These are phyloP conservation scores for Stictocephala bisonia DNA, from an alignment of 2,888 invertebrate genomes.

Conservation along the genomic window DNA sequence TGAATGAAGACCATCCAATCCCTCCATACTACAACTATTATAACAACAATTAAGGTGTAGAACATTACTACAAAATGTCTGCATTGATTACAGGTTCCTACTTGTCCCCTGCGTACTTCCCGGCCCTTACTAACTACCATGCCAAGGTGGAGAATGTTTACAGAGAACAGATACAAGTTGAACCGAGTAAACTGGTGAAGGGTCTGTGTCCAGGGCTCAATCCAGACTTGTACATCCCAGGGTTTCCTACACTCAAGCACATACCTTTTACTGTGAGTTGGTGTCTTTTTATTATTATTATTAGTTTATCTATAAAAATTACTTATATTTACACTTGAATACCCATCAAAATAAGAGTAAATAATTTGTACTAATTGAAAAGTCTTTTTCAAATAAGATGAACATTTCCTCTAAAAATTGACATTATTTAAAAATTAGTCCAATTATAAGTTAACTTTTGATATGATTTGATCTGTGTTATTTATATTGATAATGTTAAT, in stretches of 20 bases:
- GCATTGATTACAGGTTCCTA: slow-evolving; percentile 60
- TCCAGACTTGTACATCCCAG: slow-evolving; percentile 81
- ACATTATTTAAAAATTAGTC: slow-evolving; percentile 42
- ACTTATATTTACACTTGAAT: no score
- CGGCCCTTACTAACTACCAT: slow-evolving; percentile 69
- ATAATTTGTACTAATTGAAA: no score
- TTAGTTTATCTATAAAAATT: not conserved
- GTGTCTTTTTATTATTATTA: no score
- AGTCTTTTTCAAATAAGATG: no score
- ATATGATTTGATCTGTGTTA: not conserved
- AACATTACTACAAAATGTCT: not conserved
- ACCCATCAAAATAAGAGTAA: no score
- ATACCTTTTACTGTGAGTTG: slow-evolving; percentile 79
- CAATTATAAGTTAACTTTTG: not conserved
- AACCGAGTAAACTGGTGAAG: slow-evolving; percentile 70
- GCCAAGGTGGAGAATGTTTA: slow-evolving; percentile 68
- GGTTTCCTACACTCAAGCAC: slow-evolving; percentile 93
- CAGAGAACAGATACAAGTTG: slow-evolving; percentile 71
- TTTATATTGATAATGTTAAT: no score
- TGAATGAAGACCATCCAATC: no score
- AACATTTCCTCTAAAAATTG: no score
- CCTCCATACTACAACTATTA: not conserved
- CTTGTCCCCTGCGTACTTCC: slow-evolving; percentile 73
- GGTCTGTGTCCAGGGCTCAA: slow-evolving; percentile 78
- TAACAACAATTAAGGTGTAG: not conserved